Evolutionary conservation across 1,140 invertebrate genomes (phyloP).

Genomic region (Sminthurinus signatus): DNA sequence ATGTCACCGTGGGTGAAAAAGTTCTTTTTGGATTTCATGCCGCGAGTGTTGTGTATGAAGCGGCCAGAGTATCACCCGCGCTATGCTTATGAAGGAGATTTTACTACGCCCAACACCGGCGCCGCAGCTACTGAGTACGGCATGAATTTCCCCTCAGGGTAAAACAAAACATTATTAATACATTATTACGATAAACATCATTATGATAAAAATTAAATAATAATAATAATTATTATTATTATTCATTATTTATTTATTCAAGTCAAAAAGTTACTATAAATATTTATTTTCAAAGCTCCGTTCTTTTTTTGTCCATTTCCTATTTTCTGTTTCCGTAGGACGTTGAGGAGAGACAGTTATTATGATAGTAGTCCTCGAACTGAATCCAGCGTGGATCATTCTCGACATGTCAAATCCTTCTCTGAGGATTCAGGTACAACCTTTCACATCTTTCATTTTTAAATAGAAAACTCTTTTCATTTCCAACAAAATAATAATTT

Average conservation of each 20-base stretch:
- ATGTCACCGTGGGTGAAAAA: constrained; percentile 82
- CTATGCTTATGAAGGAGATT: constrained; percentile 64
- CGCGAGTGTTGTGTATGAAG: constrained; percentile 78
- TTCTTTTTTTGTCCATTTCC: not conserved
- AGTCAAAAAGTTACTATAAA: not conserved
- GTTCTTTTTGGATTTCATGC: constrained; percentile 83
- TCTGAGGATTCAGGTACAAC: constrained; percentile 38
- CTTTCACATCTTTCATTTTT: too few species aligned
- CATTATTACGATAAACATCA: not conserved
- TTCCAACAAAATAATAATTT: too few species aligned
- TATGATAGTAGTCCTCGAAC: constrained; percentile 40
- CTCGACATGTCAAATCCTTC: constrained; percentile 39
- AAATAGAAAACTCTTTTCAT: too few species aligned
- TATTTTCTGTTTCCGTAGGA: constrained; percentile 21
- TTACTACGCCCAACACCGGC: constrained; percentile 8
- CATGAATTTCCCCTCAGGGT: constrained; percentile 35
- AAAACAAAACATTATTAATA: too few species aligned
- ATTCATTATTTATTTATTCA: not conserved
- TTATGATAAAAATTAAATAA: not conserved
- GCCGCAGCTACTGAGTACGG: constrained; percentile 21
- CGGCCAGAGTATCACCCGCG: constrained; percentile 73
- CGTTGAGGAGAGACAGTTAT: constrained; percentile 36
- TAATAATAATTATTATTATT: too few species aligned
- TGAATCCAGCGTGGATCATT: constrained; percentile 41
- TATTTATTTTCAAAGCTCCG: too few species aligned